Base-by-base conservation (phyloP, 2,888 invertebrate species). In the Phorcus lineatus region DNA sequence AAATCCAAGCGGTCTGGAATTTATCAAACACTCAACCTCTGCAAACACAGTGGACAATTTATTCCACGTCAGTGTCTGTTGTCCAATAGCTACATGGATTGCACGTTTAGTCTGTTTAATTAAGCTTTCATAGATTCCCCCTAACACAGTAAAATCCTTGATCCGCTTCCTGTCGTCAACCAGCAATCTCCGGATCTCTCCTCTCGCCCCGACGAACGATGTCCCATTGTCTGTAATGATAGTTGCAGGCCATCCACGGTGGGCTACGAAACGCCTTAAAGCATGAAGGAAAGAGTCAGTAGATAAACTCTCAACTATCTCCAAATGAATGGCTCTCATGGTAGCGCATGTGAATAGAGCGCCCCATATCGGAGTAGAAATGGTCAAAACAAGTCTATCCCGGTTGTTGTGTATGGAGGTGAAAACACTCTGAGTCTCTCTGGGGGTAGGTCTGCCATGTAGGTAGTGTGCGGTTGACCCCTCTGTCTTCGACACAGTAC, bases 261-360 rank as follows among this genome's bases (percentile, higher is more conserved):
- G 54, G 80, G n/a, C n/a, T n/a, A n/a, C n/a, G n/a, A n/a, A n/a
- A n/a, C n/a, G n/a, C n/a, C n/a, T n/a, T n/a, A 77, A 52, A 9
- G 82, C 82, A 3, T 66, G 74, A 11, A 80, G 74, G 36, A 82
- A 82, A 9, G 80, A 24, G 47, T 75, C 22, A 17, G 82, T 80
- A 16, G 77, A 77, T n/a, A 82, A 22, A 7, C 53, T 66, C 40
- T 67, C 62, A 11, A 77, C 82, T 16, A 82, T 80, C 40, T 82
- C 80, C 47, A 82, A 53, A 55, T 80, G 82, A 9, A 82, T 31
- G 0, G n/a, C n/a, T n/a, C n/a, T n/a, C n/a, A n/a, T n/a, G n/a
- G n/a, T n/a, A n/a, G n/a, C n/a, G n/a, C n/a, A 82, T 9, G 80
- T 80, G 47, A 80, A 82, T 6, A 80, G 54, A 0, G 74, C 77